Percentiles rank a stretch among this genome's conserved stretches.
These are phyloP conservation scores for Narcine bancroftii DNA, from an alignment of 2,113 vertebrate genomes.

Conservation along the genomic window DNA sequence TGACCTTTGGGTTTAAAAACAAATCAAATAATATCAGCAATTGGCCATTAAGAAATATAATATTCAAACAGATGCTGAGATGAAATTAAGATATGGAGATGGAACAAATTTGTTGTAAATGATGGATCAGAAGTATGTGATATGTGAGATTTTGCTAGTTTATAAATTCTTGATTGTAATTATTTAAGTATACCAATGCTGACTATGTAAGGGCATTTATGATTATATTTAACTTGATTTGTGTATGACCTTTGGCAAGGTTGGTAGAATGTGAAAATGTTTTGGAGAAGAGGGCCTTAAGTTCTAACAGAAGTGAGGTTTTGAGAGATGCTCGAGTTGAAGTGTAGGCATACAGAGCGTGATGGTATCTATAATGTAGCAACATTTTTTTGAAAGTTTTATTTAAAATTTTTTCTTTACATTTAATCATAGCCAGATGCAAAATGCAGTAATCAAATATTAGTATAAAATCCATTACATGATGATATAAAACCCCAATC, in stretches of 20 bases:
- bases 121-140: neutral
- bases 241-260: neutral
- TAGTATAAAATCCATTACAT: too few species aligned
- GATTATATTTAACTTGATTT: neutral
- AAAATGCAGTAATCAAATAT: too few species aligned
- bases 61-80: neutral
- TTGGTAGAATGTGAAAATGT: neutral
- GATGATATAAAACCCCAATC: too few species aligned
- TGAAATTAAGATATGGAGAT: neutral
- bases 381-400: too few species aligned
- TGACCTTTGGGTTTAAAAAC: too few species aligned
- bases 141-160: too few species aligned
- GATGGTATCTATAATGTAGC: too few species aligned
- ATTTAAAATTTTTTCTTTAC: too few species aligned
- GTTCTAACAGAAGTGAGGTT: neutral
- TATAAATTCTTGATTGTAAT: neutral
- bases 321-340: neutral
- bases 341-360: neutral
- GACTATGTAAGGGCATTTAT: neutral
- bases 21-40: neutral
- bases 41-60: neutral
- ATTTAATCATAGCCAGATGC: too few species aligned
- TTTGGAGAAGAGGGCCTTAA: neutral
- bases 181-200: neutral
- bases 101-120: neutral